Evolutionary conservation across 2,888 invertebrate genomes (phyloP), one percentile per base, ranked within the genome.

Genomic region (Eucera pruinosa): DNA sequence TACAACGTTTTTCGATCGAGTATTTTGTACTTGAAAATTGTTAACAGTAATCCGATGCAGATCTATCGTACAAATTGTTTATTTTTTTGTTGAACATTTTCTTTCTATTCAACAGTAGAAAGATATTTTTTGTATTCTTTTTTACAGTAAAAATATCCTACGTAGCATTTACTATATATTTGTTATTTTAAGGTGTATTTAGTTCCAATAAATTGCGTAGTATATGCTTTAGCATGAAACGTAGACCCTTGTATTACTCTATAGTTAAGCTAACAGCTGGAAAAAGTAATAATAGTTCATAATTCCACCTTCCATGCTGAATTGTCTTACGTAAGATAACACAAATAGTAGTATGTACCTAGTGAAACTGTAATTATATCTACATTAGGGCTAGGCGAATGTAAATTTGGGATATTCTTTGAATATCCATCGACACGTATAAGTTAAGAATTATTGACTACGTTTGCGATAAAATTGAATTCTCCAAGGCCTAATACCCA

Each of bases 371-470:
- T n/a, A n/a, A n/a, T n/a, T n/a, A n/a, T n/a, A 41, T 33, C 52
- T n/a, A 54, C 11, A 79, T 79, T 77, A 77, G 79, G 79, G 64
- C 77, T 77, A 55, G 79, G 77, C 72, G 79, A 79, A 79, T 72
- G 13, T 33, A 36, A 43, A 27, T 41, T 50, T n/a, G n/a, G 27
- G 9, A 61, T 36, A 20, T 20, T 23, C 23, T 36, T 20, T 4
- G 18, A 52, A 52, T 54, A 13, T 61, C 5, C n/a, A 30, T 9
- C 25, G 30, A 5, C 6, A 30, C 2, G 6, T 6, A 6, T 30
- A 11, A 33, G 23, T 5, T 11, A 2, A 39, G 15, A 27, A 20
- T 20, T 36, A 11, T 54, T 9, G 1, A 45, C n/a, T 4, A n/a
- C 30, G 2, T 30, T 25, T 1, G 2, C 15, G 15, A 11, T 4